phyloP scores from a whole-genome alignment of 2,888 invertebrate genomes.

The Nymphalis c-album region DNA sequence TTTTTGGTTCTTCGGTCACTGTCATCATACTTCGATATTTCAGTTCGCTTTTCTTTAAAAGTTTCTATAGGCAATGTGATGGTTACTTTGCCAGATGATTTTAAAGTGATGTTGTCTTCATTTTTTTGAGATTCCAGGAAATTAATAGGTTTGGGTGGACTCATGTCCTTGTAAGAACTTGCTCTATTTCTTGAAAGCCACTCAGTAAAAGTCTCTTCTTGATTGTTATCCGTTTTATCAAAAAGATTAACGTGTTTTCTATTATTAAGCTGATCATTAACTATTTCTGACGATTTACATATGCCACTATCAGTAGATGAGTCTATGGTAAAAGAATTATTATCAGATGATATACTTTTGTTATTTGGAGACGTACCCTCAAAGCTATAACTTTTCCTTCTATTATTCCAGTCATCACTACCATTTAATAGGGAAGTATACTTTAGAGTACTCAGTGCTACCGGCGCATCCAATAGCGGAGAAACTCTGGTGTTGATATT shows the following conservation, averaged over 20 bases:
- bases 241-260: slow-evolving; percentile 45
- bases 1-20: slow-evolving; percentile 83
- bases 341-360: slow-evolving; percentile 60
- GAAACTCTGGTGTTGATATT: slow-evolving; percentile 57
- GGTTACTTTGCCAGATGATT: slow-evolving; percentile 68
- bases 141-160: slow-evolving; percentile 49
- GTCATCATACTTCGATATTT: slow-evolving; percentile 55
- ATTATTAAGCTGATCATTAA: slow-evolving; percentile 56
- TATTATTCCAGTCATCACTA: slow-evolving; percentile 84
- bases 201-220: slow-evolving; percentile 67
- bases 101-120: slow-evolving; percentile 64
- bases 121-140: slow-evolving; percentile 52
- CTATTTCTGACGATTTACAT: slow-evolving; percentile 86
- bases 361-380: slow-evolving; percentile 69
- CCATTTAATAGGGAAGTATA: slow-evolving; percentile 70
- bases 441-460: slow-evolving; percentile 67
- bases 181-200: slow-evolving; percentile 71
- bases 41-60: slow-evolving; percentile 52
- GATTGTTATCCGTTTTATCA: slow-evolving; percentile 49
- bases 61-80: slow-evolving; percentile 67
- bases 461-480: slow-evolving; percentile 66
- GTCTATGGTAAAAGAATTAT: slow-evolving; percentile 82
- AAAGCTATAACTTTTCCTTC: slow-evolving; percentile 90
- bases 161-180: slow-evolving; percentile 52
- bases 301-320: slow-evolving; percentile 90